Evolutionary conservation across 2,797 vertebrate genomes (phyloP), one percentile per base, ranked within the genome.

Genomic region (Helostoma temminkii): DNA sequence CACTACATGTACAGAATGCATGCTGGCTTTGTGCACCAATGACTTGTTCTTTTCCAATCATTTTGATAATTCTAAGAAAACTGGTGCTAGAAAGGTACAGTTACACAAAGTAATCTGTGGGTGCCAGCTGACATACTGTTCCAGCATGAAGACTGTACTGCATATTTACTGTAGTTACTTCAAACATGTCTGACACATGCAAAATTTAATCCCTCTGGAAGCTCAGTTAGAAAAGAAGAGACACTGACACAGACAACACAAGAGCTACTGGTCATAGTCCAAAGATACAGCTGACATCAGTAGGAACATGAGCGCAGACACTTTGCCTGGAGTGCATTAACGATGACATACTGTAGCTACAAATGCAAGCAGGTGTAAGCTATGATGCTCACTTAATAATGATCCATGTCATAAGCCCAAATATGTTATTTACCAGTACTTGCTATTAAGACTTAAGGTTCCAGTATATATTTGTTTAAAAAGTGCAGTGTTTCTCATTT

Each of bases 261-360:
- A 22, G 55, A 61, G 46, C 60, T 25, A 11, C 45, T 10, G 21
- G 61, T 60, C 70, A 47, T 34, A 12, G 73, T 58, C 43, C 22
- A 53, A 75, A 57, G 60, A 81, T 70, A 74, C 45, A 64, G 82
- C 89, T 82, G 87, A 88, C 87, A 76, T 81, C 78, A 82, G 82
- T 32, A 6, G 71, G 62, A 89, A 83, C 70, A 71, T 46, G 78
- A 90, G 70, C 49, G 0, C 76, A 53, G 76, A 70, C 52, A 47
- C 55, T 68, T 77, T 67, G 76, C 82, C 63, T 34, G 41, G 30
- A 88, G 85, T 84, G 71, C 83, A 74, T 80, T 85, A 80, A 75
- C 22, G 21, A 59, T 79, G 37, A 80, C 73, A 74, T 41, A 66
- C 71, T 82, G 84, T 72, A 76, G 43, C 52, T 82, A 87, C 85